These are phyloP conservation scores for Macrostomum cliftonense DNA, from an alignment of 2,888 invertebrate species.

Conservation along the genomic window DNA sequence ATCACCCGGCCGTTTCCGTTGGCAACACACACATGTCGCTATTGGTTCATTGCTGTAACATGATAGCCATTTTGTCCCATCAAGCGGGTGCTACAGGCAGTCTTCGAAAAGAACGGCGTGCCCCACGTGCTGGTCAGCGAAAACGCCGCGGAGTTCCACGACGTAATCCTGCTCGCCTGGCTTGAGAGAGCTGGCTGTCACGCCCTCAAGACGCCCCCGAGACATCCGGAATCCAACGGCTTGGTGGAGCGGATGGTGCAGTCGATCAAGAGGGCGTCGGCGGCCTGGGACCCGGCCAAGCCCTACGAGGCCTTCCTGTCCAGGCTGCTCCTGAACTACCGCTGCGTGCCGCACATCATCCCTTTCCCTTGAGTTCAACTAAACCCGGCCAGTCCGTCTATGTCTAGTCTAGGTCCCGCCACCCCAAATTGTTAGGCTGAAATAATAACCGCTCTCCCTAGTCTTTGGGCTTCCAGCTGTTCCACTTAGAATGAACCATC, in stretches of 20 bases:
- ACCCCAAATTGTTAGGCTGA: no score
- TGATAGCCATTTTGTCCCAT: background rate
- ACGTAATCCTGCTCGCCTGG: conserved; percentile 2
- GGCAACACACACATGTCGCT: conserved; percentile 1
- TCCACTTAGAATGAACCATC: no score
- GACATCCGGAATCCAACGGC: conserved; percentile 7
- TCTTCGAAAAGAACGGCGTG: conserved; percentile 4
- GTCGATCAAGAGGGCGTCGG: conserved; percentile 7
- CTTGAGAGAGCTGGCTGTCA: conserved; percentile 7
- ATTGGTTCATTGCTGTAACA: conserved; percentile 1
- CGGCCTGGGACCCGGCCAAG: background rate
- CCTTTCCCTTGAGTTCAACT: no score
- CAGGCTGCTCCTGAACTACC: conserved; percentile 6
- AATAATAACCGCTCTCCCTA: no score
- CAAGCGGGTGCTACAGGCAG: background rate
- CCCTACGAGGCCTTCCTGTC: conserved; percentile 6
- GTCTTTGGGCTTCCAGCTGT: no score
- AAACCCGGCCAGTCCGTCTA: no score
- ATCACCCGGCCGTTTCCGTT: background rate
- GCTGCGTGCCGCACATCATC: background rate
- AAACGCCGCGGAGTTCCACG: conserved; percentile 8
- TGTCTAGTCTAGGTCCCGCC: no score
- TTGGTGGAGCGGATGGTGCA: conserved; percentile 8
- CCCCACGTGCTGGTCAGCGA: conserved; percentile 4
- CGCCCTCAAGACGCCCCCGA: conserved; percentile 8